Evolutionary conservation across 2,113 vertebrate genomes (phyloP), one percentile per base, ranked within the genome.

Genomic region (Corydoras maculifer): DNA sequence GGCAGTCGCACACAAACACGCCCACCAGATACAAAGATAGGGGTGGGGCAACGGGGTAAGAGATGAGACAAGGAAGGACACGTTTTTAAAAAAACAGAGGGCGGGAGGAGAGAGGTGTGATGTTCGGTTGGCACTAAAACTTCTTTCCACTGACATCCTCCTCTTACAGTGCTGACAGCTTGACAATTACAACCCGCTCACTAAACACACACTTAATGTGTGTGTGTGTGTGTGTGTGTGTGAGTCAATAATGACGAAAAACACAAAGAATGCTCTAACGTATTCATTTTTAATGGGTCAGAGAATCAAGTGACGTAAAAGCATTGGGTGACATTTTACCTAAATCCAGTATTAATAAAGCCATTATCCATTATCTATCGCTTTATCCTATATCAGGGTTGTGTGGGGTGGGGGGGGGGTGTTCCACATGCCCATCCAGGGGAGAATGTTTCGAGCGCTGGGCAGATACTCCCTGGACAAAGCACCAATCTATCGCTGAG

Each of bases 71-170:
- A 53, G 51, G 51, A 53, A 53, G 11, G 9, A 53, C 51, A 53
- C 9, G 51, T 50, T 25, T 25, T 25, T 25, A 25, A 25, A 25
- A 25, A 25, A 25, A 25, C 18, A 25, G 18, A 43, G 35, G 51
- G 51, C 2, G 13, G 13, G 11, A 12, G 13, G 51, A 53, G 60
- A 50, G 62, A 62, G 62, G 63, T 71, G 69, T 58, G 58, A 65
- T 57, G 57, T 60, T 65, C 70, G 68, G 54, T n/a, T 70, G 62
- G 62, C 67, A 70, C 11, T 29, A 54, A 43, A 58, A 35, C 57
- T 60, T 43, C 14, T 32, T 35, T 68, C 58, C 54, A 53, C 62
- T 48, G 54, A 75, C 62, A 76, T 76, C 69, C 63, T 76, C 57
- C 48, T 57, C 62, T 61, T 32, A 18, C 32, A 2, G 7, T 57